Evolutionary conservation across 2,797 vertebrate species (phyloP).

Genomic region (Clarias platycephalus): DNA sequence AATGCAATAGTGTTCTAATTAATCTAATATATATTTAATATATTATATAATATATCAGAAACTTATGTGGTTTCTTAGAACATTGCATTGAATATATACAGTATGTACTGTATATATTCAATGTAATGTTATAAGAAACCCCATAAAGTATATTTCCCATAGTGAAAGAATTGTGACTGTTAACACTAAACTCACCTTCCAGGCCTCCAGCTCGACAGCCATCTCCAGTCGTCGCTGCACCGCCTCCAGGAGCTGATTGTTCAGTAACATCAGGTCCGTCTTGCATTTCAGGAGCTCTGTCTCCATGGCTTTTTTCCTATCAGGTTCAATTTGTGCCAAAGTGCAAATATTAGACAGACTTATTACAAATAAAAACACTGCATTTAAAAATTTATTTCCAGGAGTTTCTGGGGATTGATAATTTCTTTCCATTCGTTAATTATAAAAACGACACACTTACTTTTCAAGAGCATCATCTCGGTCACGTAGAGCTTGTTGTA

Average conservation of each 20-base stretch:
- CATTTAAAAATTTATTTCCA: not conserved
- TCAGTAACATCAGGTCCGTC: constrained; percentile 75
- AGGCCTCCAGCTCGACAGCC: constrained; percentile 81
- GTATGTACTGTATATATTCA: too few relatives aligned
- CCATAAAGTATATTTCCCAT: too few relatives aligned
- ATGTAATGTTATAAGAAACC: too few relatives aligned
- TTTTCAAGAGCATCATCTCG: constrained; percentile 83
- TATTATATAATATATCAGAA: too few relatives aligned
- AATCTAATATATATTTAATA: too few relatives aligned
- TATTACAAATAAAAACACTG: not conserved
- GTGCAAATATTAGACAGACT: not conserved
- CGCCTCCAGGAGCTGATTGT: constrained; percentile 82
- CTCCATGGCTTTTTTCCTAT: constrained; percentile 83
- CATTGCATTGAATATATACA: too few relatives aligned
- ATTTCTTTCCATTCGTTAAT: not conserved
- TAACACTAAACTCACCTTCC: constrained; percentile 74
- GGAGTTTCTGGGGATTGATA: not conserved
- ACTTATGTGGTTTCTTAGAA: too few relatives aligned
- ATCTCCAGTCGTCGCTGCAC: constrained; percentile 82
- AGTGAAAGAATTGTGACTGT: not conserved
- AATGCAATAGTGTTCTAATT: too few relatives aligned
- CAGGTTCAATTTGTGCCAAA: constrained; percentile 12
- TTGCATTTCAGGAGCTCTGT: constrained; percentile 76
- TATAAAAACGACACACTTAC: constrained; percentile 65
- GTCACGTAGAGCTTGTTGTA: constrained; percentile 78